Evolutionary conservation across 2,797 vertebrate genomes (phyloP).

Genomic region (Chaenodraco wilsoni): DNA sequence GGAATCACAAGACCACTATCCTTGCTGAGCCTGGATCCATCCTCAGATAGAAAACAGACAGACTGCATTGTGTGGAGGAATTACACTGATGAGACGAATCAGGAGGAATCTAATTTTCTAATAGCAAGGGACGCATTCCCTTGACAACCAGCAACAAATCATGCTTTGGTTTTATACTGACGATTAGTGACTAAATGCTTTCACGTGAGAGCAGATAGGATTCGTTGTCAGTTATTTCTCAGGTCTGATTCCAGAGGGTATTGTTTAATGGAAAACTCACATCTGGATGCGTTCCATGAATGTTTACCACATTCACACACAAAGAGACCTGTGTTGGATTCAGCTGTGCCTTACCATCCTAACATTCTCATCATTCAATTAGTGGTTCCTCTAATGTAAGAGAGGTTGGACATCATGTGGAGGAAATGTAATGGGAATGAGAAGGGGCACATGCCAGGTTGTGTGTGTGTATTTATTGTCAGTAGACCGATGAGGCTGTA

Average conservation of each 20-base stretch:
- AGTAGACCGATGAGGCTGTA: neutral
- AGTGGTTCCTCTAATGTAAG: slow-evolving; percentile 51
- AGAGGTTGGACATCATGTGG: slow-evolving; percentile 63
- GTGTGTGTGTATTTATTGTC: neutral
- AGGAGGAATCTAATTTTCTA: slow-evolving; percentile 75
- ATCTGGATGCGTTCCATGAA: slow-evolving; percentile 50
- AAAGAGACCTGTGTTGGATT: slow-evolving; percentile 60
- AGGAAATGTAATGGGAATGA: slow-evolving; percentile 13
- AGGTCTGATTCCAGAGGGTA: slow-evolving; percentile 18
- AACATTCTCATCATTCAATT: slow-evolving; percentile 67
- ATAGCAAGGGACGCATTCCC: slow-evolving; percentile 44
- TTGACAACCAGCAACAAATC: slow-evolving; percentile 53
- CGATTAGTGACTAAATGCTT: slow-evolving; percentile 45
- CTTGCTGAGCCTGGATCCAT: slow-evolving; percentile 12
- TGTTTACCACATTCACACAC: slow-evolving; percentile 38
- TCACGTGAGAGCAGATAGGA: slow-evolving; percentile 60
- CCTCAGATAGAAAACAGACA: slow-evolving; percentile 40
- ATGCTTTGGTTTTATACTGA: slow-evolving; percentile 21
- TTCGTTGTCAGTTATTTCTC: slow-evolving; percentile 36
- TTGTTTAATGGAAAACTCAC: slow-evolving; percentile 49
- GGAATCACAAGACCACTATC: slow-evolving; percentile 60
- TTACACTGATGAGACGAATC: slow-evolving; percentile 50
- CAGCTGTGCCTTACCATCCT: slow-evolving; percentile 10
- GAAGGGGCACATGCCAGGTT: neutral
- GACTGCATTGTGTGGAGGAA: slow-evolving; percentile 45